A percentile compares a stretch with the other conserved stretches of the same genome.
These are phyloP conservation scores for Sarcophaga rosellei DNA, from an alignment of 2,888 invertebrate genomes.

Conservation along the genomic window DNA sequence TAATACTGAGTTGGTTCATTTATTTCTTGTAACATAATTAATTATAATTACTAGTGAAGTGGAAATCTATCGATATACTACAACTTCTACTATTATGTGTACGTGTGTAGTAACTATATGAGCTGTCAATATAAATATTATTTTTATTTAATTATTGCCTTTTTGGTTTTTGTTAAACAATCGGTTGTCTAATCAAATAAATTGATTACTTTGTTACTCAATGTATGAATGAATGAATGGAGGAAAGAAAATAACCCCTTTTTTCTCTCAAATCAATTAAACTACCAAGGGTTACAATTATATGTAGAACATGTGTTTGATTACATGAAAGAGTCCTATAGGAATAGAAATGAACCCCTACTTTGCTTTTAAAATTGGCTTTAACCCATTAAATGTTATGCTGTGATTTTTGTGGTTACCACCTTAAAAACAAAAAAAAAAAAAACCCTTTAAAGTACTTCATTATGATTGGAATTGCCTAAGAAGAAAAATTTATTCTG, in stretches of 20 bases:
- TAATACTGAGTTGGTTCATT: constrained; percentile 6
- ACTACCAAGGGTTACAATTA: constrained; percentile 16
- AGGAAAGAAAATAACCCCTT: constrained; percentile 32
- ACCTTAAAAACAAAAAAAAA: constrained; percentile 37
- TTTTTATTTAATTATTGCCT: constrained; percentile 68
- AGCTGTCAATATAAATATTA: constrained; percentile 70
- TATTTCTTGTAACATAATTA: constrained; percentile 38
- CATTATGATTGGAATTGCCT: neutral
- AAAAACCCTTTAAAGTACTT: neutral
- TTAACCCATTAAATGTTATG: constrained; percentile 56
- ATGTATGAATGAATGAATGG: no score
- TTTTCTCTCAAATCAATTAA: neutral
- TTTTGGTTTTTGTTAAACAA: constrained; percentile 21
- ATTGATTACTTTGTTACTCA: constrained; percentile 63
- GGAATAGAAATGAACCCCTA: constrained; percentile 18
- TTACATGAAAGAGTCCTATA: neutral
- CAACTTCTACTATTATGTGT: no score
- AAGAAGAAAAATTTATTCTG: neutral
- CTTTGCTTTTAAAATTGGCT: neutral
- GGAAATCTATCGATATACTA: constrained; percentile 7
- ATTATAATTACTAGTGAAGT: constrained; percentile 41
- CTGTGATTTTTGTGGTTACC: constrained; percentile 65
- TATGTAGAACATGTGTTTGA: constrained; percentile 49
- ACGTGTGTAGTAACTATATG: constrained; percentile 17
- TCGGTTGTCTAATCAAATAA: constrained; percentile 52